Conservation (phyloP, 2,797 vertebrate genomes). For the Rhabdophis nuchalis region DNA sequence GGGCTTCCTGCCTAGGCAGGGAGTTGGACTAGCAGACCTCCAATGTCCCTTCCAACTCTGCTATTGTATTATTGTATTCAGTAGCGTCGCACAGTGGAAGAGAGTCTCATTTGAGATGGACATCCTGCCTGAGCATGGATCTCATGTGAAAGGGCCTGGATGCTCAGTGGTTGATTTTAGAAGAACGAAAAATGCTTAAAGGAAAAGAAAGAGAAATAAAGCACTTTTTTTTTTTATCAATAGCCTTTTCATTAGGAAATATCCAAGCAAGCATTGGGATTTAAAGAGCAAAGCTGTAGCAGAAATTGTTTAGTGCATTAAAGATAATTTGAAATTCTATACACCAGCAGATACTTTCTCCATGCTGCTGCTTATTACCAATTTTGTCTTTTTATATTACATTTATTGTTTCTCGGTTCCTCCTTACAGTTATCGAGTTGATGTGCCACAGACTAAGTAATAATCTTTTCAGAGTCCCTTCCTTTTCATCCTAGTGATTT, state of each 20-base stretch:
- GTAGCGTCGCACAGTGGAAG: not conserved
- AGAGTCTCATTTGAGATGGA: conserved; percentile 13
- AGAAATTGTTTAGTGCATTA: conserved; percentile 19
- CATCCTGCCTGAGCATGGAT: not conserved
- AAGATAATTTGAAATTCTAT: conserved; percentile 30
- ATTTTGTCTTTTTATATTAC: conserved; percentile 24
- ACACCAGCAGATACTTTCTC: conserved; percentile 30
- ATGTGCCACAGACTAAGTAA: conserved; percentile 26
- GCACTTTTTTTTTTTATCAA: not conserved
- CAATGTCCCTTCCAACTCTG: no score
- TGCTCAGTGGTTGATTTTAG: not conserved
- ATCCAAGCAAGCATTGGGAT: conserved; percentile 15
- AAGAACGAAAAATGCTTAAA: conserved; percentile 9
- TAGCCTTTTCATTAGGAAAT: conserved; percentile 26
- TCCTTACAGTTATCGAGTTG: conserved; percentile 11
- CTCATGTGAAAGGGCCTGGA: not conserved
- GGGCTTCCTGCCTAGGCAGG: no score
- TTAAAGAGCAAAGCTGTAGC: conserved; percentile 3
- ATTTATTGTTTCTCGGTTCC: conserved; percentile 2
- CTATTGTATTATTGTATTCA: no score
- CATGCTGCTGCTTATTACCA: conserved; percentile 20
- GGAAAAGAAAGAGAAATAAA: not conserved
- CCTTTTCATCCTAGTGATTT: conserved; percentile 30
- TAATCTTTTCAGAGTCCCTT: conserved; percentile 2
- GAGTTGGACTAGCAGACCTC: no score